A percentile compares a stretch with the other conserved stretches of the same genome.
Conservation (phyloP, 2,888 invertebrate genomes). For the Athetis lepigone region DNA sequence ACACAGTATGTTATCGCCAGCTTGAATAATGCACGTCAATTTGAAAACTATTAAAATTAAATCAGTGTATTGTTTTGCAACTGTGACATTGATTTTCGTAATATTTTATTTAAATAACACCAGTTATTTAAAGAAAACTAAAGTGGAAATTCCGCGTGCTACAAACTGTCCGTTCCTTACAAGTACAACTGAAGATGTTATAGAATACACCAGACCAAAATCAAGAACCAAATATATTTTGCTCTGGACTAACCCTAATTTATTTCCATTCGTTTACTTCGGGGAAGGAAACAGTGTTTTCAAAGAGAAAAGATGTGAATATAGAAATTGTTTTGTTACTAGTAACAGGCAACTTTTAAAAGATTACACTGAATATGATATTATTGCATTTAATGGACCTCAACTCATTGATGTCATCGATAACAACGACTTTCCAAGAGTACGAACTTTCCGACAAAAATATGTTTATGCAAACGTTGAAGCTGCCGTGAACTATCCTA, state of each 20-base stretch:
- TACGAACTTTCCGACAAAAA: slow-evolving; percentile 72
- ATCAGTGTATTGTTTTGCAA: slow-evolving; percentile 41
- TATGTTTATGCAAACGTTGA: slow-evolving; percentile 81
- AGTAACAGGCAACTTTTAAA: slow-evolving; percentile 68
- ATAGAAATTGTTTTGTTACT: slow-evolving; percentile 80
- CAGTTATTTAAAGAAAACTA: slow-evolving; percentile 34
- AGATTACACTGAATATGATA: slow-evolving; percentile 74
- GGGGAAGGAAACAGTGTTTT: slow-evolving; percentile 75
- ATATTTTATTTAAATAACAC: slow-evolving; percentile 53
- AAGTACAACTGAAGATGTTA: slow-evolving; percentile 21
- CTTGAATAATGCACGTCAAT: slow-evolving; percentile 35
- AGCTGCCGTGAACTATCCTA: slow-evolving; percentile 75
- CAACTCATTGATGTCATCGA: slow-evolving; percentile 62
- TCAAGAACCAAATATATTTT: slow-evolving; percentile 74
- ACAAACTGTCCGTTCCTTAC: slow-evolving; percentile 11
- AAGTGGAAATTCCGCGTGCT: slow-evolving; percentile 5
- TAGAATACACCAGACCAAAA: slow-evolving; percentile 7
- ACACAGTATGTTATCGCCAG: slow-evolving; percentile 11
- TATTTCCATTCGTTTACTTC: slow-evolving; percentile 74
- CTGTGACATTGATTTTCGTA: slow-evolving; percentile 37
- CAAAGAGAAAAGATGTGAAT: slow-evolving; percentile 72
- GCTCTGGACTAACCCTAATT: slow-evolving; percentile 75
- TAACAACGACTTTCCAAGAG: slow-evolving; percentile 66
- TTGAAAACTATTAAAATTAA: slow-evolving; percentile 37
- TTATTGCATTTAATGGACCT: slow-evolving; percentile 78